These are phyloP conservation scores for Panthera leo DNA, from an alignment of 2,113 vertebrate species.

Conservation along the genomic window DNA sequence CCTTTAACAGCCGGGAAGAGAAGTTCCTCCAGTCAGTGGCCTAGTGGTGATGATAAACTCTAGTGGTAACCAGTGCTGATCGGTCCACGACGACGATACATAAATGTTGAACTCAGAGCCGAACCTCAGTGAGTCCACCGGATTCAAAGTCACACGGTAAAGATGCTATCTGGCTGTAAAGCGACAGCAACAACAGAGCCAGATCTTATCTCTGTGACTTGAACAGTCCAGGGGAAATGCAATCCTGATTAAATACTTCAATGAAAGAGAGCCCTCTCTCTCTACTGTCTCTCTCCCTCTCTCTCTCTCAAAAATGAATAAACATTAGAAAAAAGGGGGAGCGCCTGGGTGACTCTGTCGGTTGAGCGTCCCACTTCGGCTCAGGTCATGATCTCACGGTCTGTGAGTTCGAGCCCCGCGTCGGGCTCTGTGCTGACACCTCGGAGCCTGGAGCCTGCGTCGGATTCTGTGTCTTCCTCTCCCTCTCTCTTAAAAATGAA, in stretches of 20 bases:
- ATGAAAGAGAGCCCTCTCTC: neutral
- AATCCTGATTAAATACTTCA: neutral
- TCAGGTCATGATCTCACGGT: too few relatives aligned
- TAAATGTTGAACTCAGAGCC: neutral
- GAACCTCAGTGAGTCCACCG: neutral
- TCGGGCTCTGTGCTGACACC: too few relatives aligned
- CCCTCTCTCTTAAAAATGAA: too few relatives aligned
- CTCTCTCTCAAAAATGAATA: too few relatives aligned
- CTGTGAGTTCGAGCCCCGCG: too few relatives aligned
- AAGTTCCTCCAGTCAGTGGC: fast-evolving
- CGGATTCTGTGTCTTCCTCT: too few relatives aligned
- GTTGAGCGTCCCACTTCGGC: too few relatives aligned
- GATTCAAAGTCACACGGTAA: neutral
- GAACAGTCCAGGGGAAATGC: neutral
- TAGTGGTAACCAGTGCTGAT: neutral
- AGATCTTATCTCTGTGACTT: neutral
- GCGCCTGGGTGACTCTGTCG: too few relatives aligned
- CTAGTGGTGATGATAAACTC: neutral
- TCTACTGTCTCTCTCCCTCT: too few relatives aligned
- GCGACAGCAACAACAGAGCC: too few relatives aligned
- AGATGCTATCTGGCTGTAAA: neutral
- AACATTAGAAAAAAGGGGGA: too few relatives aligned
- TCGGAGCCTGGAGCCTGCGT: too few relatives aligned
- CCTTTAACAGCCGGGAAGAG: neutral
- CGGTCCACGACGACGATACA: fast-evolving